Percentiles rank a stretch among this genome's conserved stretches.
Evolutionary conservation across 1,140 invertebrate species (phyloP).

Genomic region (Temnothorax curvispinosus): DNA sequence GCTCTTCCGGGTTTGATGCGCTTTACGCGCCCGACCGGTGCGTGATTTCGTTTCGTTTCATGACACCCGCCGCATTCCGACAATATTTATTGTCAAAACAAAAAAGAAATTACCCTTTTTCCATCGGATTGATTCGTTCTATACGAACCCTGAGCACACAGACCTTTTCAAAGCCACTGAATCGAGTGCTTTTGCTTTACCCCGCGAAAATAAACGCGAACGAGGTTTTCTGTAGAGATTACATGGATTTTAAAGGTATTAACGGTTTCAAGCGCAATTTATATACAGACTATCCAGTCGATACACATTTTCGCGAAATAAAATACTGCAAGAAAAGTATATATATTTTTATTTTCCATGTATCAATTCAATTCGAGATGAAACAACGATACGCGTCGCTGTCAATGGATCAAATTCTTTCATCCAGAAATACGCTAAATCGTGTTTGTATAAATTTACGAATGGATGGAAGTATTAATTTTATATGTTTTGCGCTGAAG

Average conservation of each 20-base stretch:
- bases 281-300: slow-evolving; percentile 39
- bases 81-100: slow-evolving; percentile 50
- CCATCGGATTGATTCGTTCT: slow-evolving; percentile 42
- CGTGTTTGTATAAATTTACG: not conserved
- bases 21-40: slow-evolving; percentile 14
- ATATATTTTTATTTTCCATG: not conserved
- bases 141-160: slow-evolving; percentile 6
- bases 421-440: not conserved
- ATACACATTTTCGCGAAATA: slow-evolving; percentile 24
- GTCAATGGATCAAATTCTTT: slow-evolving; percentile 8
- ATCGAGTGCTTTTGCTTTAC: slow-evolving; percentile 40
- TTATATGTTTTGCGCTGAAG: not conserved
- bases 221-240: slow-evolving; percentile 47
- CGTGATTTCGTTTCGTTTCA: not conserved
- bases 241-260: slow-evolving; percentile 56
- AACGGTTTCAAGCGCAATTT: slow-evolving; percentile 49
- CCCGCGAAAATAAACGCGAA: slow-evolving; percentile 35
- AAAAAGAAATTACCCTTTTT: slow-evolving; percentile 24
- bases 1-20: not conserved
- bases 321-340: not conserved
- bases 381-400: not conserved
- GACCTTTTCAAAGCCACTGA: slow-evolving; percentile 31
- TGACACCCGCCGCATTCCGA: not conserved
- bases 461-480: not conserved
- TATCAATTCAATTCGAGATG: not conserved